Percentiles rank a stretch among this genome's conserved stretches.
phyloP scores from a whole-genome alignment of 2,888 invertebrate species.

The Sinelater perroti region DNA sequence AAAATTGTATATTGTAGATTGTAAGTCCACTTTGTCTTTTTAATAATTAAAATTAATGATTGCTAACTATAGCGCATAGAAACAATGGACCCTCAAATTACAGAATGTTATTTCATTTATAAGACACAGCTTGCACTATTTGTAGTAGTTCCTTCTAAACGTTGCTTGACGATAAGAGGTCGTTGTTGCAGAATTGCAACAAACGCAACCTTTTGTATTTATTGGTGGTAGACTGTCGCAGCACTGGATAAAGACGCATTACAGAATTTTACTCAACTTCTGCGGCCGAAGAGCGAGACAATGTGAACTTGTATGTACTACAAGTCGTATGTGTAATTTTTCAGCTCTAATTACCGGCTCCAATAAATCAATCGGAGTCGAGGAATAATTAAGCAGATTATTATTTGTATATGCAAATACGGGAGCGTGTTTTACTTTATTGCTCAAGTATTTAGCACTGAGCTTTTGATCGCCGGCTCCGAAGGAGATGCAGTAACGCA shows the following conservation, averaged over 20 bases:
- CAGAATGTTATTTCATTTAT: no score
- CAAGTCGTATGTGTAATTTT: conserved; percentile 6
- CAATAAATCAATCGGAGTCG: conserved; percentile 27
- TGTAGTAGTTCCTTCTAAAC: conserved; percentile 8
- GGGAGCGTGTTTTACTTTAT: conserved; percentile 16
- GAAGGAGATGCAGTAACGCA: conserved; percentile 8
- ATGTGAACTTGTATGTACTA: conserved; percentile 5
- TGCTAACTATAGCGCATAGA: no score
- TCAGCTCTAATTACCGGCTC: conserved; percentile 15
- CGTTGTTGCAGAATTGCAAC: conserved; percentile 7
- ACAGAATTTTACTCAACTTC: background rate
- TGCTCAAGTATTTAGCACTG: background rate
- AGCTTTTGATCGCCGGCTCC: background rate
- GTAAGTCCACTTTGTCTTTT: no score
- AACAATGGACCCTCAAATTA: no score
- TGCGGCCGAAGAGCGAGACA: conserved; percentile 1
- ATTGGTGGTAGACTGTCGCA: background rate
- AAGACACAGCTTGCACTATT: no score
- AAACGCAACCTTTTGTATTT: background rate
- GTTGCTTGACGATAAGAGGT: conserved; percentile 15
- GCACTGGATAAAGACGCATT: background rate
- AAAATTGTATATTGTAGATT: no score
- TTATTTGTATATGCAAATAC: conserved; percentile 25
- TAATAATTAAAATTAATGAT: no score
- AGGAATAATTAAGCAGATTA: conserved; percentile 16